Evolutionary conservation across 1,140 invertebrate genomes (phyloP).

Genomic region (Epicauta chinensis): DNA sequence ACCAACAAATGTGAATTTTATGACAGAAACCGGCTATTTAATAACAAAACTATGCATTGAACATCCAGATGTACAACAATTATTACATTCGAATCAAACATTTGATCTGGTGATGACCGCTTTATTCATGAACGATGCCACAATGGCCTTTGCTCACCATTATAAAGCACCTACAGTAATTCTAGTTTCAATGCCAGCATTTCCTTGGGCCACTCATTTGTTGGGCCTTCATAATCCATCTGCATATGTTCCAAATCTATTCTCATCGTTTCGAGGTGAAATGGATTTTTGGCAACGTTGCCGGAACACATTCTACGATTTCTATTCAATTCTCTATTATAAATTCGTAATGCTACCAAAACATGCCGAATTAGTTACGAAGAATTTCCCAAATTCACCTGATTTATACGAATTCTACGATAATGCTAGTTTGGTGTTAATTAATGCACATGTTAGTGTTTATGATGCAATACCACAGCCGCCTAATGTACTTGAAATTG

Average conservation of each 20-base stretch:
- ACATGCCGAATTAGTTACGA: slow-evolving; percentile 6
- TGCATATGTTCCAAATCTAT: slow-evolving; percentile 48
- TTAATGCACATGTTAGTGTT: slow-evolving; percentile 20
- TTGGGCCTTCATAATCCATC: slow-evolving; percentile 43
- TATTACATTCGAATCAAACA: slow-evolving; percentile 5
- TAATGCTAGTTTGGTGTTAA: slow-evolving; percentile 12
- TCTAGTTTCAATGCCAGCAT: slow-evolving; percentile 22
- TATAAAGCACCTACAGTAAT: slow-evolving; percentile 5
- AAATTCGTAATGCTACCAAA: slow-evolving; percentile 9
- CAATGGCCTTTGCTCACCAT: slow-evolving; percentile 5
- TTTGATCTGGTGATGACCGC: slow-evolving; percentile 5
- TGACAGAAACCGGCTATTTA: too few relatives aligned
- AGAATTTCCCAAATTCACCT: slow-evolving; percentile 14
- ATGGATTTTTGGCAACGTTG: slow-evolving; percentile 45
- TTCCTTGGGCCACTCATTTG: slow-evolving; percentile 19
- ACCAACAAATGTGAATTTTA: too few relatives aligned
- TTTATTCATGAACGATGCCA: slow-evolving; percentile 2
- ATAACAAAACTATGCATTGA: neutral
- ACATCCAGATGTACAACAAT: slow-evolving; percentile 5
- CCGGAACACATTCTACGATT: slow-evolving; percentile 26
- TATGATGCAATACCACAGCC: slow-evolving; percentile 41
- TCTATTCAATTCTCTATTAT: neutral
- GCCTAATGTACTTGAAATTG: slow-evolving; percentile 48
- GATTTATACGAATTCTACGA: slow-evolving; percentile 5
- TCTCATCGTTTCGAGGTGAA: slow-evolving; percentile 46